Evolutionary conservation across 1,140 invertebrate species (phyloP), one percentile per base, ranked within the genome.

Genomic region (Pachyrhynchus sulphureomaculatus): DNA sequence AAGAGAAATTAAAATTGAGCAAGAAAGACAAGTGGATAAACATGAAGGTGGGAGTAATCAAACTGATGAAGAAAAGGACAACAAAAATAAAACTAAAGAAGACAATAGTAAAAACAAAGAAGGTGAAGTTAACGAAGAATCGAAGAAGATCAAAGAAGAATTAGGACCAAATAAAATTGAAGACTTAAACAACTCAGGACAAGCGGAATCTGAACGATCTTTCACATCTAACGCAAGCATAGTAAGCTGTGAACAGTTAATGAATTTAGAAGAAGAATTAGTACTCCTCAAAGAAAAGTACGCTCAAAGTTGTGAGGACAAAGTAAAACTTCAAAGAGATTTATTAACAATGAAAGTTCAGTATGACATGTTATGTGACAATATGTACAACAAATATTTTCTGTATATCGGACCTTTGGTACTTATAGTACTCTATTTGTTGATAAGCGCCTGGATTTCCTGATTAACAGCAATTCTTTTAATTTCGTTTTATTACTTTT

Each of bases 261-360:
- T 58, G 8, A 57, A 63, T 48, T 58, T 80, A 4, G 78, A 78
- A 53, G 81, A 82, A 57, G 80, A 83, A 63, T 58, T 83, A 37
- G 77, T 80, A 42, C 73, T 77, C 13, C 62, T 83, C 13, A 82
- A 82, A 39, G 81, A 83, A 64, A 78, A 79, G 52, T 83, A 76
- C 64, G 76, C 77, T 42, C 57, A 62, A 24, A 74, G 75, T 4
- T 74, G 73, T 26, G 75, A 80, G 41, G 79, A 83, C 57, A 81
- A 82, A 60, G 60, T 74, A 9, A 67, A 77, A 33, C 63, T 83
- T 2, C 66, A 71, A 9, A 78, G 76, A 53, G 77, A 80, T 34
- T 76, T 76, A 17, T 10, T 59, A 3, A 57, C 44, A 32, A 29
- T 74, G 42, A 69, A 56, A 18, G 59, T 69, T 37, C 65, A 76